Evolutionary conservation across 2,797 vertebrate species (phyloP).

Genomic region (Apogon talboti): DNA sequence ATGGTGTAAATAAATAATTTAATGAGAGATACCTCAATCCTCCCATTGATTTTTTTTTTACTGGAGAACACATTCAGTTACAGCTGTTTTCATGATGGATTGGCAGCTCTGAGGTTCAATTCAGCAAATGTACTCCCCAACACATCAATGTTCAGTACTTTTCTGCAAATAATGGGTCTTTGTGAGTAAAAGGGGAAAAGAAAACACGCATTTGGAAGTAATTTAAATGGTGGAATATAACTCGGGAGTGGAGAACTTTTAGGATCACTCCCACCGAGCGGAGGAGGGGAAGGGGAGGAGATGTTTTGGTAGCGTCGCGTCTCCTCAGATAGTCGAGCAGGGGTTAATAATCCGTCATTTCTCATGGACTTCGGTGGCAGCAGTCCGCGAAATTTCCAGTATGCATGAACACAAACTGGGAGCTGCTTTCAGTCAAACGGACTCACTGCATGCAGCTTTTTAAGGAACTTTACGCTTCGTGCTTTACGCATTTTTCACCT

Average conservation of each 20-base stretch:
- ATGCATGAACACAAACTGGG: conserved; percentile 31
- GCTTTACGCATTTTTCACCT: conserved; percentile 12
- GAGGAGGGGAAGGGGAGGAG: conserved; percentile 18
- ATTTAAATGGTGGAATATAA: conserved; percentile 21
- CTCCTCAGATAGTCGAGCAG: conserved; percentile 44
- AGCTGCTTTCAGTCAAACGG: conserved; percentile 26
- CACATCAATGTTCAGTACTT: not conserved
- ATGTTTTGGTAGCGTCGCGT: conserved; percentile 20
- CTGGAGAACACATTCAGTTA: conserved; percentile 10
- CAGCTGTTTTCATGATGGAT: not conserved
- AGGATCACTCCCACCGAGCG: not conserved
- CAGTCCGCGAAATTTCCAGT: conserved; percentile 71
- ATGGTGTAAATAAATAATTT: conserved; percentile 25
- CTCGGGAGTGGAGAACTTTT: not conserved
- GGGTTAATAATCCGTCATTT: conserved; percentile 69
- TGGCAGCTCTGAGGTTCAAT: not conserved
- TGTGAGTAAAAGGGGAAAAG: conserved; percentile 13
- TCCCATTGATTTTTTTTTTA: not conserved
- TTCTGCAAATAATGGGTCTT: conserved; percentile 14
- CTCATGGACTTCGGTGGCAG: conserved; percentile 57
- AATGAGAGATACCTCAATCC: not conserved
- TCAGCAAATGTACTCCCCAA: not conserved
- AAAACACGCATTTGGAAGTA: conserved; percentile 33
- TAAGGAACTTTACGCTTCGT: conserved; percentile 8
- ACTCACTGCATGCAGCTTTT: conserved; percentile 37